Evolutionary conservation across 2,888 invertebrate species (phyloP).

Genomic region (Polia nebulosa): DNA sequence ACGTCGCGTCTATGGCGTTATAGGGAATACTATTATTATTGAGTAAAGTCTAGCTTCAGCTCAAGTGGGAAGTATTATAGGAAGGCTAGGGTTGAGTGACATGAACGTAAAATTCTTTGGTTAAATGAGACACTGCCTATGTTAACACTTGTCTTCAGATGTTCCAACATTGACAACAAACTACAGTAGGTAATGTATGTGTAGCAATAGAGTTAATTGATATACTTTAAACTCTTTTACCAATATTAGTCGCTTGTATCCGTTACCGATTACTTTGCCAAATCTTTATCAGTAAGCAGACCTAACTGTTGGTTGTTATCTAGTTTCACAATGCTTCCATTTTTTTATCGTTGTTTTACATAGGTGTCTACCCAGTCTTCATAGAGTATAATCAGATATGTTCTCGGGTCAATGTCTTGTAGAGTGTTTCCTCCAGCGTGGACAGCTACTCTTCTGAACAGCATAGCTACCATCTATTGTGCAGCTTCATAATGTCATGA

Average conservation of each 20-base stretch:
- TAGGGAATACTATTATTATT: slow-evolving; percentile 43
- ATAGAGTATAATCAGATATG: too few species aligned
- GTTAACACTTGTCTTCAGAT: not conserved
- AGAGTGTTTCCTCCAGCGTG: too few species aligned
- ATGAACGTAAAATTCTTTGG: not conserved
- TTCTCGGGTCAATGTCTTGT: too few species aligned
- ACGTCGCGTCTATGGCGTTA: slow-evolving; percentile 4
- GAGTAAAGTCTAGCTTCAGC: slow-evolving; percentile 42
- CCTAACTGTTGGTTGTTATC: not conserved
- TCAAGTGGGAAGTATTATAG: not conserved
- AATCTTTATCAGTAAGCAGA: not conserved
- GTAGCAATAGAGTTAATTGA: not conserved
- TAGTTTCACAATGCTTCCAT: not conserved
- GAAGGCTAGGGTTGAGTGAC: not conserved
- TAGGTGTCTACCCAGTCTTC: too few species aligned
- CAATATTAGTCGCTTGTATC: too few species aligned
- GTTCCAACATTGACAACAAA: not conserved
- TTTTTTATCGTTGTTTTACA: too few species aligned
- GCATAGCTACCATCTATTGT: too few species aligned
- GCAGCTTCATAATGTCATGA: too few species aligned
- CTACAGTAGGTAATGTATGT: too few species aligned
- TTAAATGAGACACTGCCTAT: not conserved
- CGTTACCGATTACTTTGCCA: not conserved
- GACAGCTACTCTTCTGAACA: too few species aligned
- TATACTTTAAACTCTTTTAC: too few species aligned